These are phyloP conservation scores for Leucoptera coffeella DNA, from an alignment of 2,888 invertebrate species.

Conservation along the genomic window DNA sequence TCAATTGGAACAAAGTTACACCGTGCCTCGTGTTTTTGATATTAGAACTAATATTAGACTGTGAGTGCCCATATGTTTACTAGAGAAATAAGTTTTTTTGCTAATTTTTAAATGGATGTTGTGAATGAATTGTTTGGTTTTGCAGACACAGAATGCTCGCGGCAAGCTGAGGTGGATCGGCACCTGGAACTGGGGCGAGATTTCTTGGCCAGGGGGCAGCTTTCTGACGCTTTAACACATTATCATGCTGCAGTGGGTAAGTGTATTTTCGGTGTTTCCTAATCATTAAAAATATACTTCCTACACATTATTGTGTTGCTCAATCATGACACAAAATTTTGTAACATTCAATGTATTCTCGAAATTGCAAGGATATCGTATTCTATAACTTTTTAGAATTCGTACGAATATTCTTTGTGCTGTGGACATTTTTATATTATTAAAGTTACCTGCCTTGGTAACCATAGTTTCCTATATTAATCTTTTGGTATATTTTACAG, in stretches of 20 bases:
- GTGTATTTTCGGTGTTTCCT: no score
- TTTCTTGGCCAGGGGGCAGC: slow-evolving; percentile 85
- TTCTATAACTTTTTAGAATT: no score
- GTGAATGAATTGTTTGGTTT: slow-evolving; percentile 8
- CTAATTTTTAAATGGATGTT: no score
- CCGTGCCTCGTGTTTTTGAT: slow-evolving; percentile 62
- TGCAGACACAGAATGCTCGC: slow-evolving; percentile 64
- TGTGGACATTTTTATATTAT: no score
- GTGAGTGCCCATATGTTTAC: slow-evolving; percentile 28
- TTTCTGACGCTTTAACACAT: slow-evolving; percentile 93
- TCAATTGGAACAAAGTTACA: slow-evolving; percentile 57
- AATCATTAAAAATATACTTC: no score
- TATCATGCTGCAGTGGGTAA: slow-evolving; percentile 96
- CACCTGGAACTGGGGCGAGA: slow-evolving; percentile 93
- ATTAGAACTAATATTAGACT: slow-evolving; percentile 63
- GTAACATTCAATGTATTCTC: no score
- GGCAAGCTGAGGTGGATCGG: slow-evolving; percentile 77
- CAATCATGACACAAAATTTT: no score
- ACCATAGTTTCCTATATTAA: not conserved
- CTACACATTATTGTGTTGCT: no score
- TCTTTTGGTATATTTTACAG: slow-evolving; percentile 42
- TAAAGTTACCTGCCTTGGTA: no score
- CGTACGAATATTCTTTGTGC: no score
- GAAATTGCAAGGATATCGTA: no score
- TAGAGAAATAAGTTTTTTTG: slow-evolving; percentile 8